Evolutionary conservation across 1,140 invertebrate species (phyloP).

Genomic region (Drusus annulatus): DNA sequence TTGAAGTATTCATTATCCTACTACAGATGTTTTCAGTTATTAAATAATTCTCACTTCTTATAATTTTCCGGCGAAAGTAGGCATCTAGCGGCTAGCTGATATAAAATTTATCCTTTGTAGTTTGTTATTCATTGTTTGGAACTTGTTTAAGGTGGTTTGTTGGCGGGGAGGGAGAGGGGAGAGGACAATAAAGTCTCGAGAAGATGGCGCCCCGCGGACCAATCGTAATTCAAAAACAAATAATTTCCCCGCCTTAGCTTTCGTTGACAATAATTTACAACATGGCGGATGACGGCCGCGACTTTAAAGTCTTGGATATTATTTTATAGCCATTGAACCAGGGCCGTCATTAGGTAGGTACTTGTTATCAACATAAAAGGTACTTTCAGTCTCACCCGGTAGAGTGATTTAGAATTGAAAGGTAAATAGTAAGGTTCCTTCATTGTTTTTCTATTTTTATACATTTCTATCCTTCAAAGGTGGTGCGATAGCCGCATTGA

Average conservation of each 20-base stretch:
- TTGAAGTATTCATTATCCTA: too few relatives aligned
- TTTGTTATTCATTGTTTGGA: constrained; percentile 39
- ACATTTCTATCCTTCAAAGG: too few relatives aligned
- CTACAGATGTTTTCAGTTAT: too few relatives aligned
- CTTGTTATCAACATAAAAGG: too few relatives aligned
- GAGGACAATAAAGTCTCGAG: constrained; percentile 27
- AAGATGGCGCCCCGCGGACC: constrained; percentile 54
- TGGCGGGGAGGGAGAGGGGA: background rate
- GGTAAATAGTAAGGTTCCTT: too few relatives aligned
- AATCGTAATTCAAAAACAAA: constrained; percentile 56
- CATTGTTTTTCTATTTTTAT: too few relatives aligned
- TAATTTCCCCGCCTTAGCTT: constrained; percentile 47
- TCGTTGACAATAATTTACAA: constrained; percentile 38
- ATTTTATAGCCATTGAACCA: background rate
- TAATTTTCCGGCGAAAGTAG: background rate
- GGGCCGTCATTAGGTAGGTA: too few relatives aligned
- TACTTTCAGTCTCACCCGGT: too few relatives aligned
- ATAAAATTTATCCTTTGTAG: constrained; percentile 33
- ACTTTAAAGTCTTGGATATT: constrained; percentile 24
- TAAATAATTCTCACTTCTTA: too few relatives aligned
- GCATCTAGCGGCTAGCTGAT: background rate
- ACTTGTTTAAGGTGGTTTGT: constrained; percentile 26
- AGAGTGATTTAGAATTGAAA: too few relatives aligned
- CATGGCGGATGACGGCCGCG: constrained; percentile 28
- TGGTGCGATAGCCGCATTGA: too few relatives aligned